Evolutionary conservation across 2,888 invertebrate genomes (phyloP).

Genomic region (Empis stercorea): DNA sequence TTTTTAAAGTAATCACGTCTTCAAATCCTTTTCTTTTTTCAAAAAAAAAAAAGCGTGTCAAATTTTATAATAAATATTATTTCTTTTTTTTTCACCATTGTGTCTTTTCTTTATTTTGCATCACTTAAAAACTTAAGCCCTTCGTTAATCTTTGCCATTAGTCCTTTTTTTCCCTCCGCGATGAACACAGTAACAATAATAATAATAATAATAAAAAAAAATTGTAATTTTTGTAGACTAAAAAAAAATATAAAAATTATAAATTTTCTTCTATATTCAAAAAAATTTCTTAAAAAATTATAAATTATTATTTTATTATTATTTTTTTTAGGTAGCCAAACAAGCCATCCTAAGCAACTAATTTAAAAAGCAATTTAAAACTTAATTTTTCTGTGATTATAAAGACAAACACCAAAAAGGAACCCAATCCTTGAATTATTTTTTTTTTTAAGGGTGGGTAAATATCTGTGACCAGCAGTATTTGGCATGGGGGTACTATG

Average conservation of each 20-base stretch:
- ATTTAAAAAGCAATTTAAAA: slow-evolving; percentile 23
- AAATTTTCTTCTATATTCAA: too few species aligned
- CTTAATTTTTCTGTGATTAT: slow-evolving; percentile 33
- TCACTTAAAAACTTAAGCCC: not conserved
- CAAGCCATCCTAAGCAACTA: not conserved
- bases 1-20: slow-evolving; percentile 3
- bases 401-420: slow-evolving; percentile 23
- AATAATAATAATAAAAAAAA: not conserved
- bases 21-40: slow-evolving; percentile 1
- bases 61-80: too few species aligned
- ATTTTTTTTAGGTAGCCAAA: not conserved
- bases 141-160: not conserved
- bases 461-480: too few species aligned
- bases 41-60: not conserved
- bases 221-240: not conserved
- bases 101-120: too few species aligned
- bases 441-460: too few species aligned
- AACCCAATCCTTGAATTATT: too few species aligned
- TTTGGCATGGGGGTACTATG: too few species aligned
- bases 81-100: too few species aligned
- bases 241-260: too few species aligned
- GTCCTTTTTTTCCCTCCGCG: not conserved
- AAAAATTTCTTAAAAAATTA: too few species aligned
- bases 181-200: not conserved
- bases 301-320: too few species aligned